These are phyloP conservation scores for Cephalopachus bancanus DNA, from an alignment of 2,797 vertebrate genomes.

Conservation along the genomic window DNA sequence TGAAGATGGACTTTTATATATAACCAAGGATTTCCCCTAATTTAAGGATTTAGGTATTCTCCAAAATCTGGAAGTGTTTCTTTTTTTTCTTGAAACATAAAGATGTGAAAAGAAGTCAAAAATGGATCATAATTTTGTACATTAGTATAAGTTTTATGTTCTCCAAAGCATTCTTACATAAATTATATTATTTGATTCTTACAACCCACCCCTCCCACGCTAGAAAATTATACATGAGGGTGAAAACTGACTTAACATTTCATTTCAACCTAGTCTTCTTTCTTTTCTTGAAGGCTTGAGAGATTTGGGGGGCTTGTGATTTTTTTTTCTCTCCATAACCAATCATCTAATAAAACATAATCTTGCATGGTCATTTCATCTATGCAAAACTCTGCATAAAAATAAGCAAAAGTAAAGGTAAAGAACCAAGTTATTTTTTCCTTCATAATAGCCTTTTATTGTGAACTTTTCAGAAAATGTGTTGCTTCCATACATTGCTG, in stretches of 20 bases:
- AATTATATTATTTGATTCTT: constrained; percentile 30
- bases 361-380: not conserved
- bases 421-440: constrained; percentile 12
- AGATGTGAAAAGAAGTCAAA: not conserved
- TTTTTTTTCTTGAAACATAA: constrained; percentile 40
- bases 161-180: constrained; percentile 41
- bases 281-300: constrained; percentile 19
- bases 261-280: constrained; percentile 66
- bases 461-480: constrained; percentile 44
- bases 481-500: constrained; percentile 25
- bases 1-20: constrained; percentile 10
- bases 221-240: not conserved
- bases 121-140: not conserved
- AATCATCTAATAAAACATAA: constrained; percentile 23
- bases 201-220: not conserved
- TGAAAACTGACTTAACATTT: constrained; percentile 74
- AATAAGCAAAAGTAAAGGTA: constrained; percentile 47
- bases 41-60: not conserved
- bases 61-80: constrained; percentile 8
- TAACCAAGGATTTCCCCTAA: constrained; percentile 23
- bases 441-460: constrained; percentile 30
- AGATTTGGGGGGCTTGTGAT: not conserved
- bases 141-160: not conserved
- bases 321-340: not conserved
- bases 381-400: constrained; percentile 23